Evolutionary conservation across 2,888 invertebrate genomes (phyloP).

Genomic region (Cordilura impudica): DNA sequence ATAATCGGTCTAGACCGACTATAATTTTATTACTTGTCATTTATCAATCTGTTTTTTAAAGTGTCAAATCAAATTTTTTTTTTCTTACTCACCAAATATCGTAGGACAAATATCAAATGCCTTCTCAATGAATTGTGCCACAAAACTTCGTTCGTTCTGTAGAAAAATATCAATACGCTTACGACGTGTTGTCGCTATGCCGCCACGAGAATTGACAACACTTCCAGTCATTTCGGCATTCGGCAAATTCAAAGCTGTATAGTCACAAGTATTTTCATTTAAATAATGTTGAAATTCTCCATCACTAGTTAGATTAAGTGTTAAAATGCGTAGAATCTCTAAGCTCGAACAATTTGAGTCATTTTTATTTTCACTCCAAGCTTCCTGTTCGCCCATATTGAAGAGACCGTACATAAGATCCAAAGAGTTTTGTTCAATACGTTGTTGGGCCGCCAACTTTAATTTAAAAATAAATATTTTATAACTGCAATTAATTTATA

Average conservation of each 20-base stretch:
- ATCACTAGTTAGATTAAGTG: slow-evolving; percentile 72
- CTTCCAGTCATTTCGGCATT: slow-evolving; percentile 5
- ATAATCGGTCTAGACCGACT: too few relatives aligned
- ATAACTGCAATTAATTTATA: neutral
- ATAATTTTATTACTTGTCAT: too few relatives aligned
- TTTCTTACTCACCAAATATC: slow-evolving; percentile 71
- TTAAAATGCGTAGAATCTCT: slow-evolving; percentile 74
- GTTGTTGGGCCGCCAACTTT: slow-evolving; percentile 70
- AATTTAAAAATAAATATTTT: neutral
- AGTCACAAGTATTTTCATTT: slow-evolving; percentile 67
- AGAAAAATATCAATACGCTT: slow-evolving; percentile 71
- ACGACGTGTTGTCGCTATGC: slow-evolving; percentile 61
- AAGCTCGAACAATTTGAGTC: slow-evolving; percentile 75
- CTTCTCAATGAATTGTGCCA: slow-evolving; percentile 72
- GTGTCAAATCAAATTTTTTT: neutral
- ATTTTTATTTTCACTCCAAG: slow-evolving; percentile 69
- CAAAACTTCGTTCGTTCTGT: slow-evolving; percentile 70
- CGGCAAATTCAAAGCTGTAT: slow-evolving; percentile 58
- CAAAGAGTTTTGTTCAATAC: slow-evolving; percentile 72
- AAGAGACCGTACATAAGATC: slow-evolving; percentile 73
- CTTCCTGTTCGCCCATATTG: slow-evolving; percentile 73
- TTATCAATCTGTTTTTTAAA: neutral
- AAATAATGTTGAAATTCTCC: slow-evolving; percentile 69
- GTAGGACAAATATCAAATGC: slow-evolving; percentile 72
- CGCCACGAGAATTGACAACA: slow-evolving; percentile 16